Conservation (phyloP, 2,888 invertebrate genomes). For the Aphidoletes aphidimyza region DNA sequence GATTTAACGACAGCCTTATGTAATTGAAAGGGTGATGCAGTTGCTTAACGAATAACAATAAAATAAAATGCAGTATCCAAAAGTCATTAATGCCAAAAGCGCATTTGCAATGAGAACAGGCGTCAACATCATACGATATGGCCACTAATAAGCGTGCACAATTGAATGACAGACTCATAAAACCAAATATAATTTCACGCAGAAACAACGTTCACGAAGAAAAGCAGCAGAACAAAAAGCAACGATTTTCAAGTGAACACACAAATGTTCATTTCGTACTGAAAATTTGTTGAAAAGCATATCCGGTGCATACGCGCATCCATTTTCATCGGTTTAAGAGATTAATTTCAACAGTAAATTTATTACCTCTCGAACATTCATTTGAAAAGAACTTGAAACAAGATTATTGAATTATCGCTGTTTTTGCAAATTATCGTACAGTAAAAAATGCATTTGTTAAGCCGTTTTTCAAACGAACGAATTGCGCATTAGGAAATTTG, state of each 20-base stretch:
- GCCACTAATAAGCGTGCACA: conserved; percentile 5
- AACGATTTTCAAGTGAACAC: background rate
- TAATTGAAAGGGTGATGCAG: background rate
- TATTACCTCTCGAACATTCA: background rate
- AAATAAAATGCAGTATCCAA: background rate
- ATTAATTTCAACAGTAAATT: conserved; percentile 35
- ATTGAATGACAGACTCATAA: conserved; percentile 46
- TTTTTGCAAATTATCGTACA: background rate
- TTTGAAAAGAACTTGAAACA: background rate
- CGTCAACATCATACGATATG: background rate
- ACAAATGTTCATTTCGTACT: background rate
- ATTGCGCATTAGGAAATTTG: background rate
- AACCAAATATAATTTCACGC: background rate
- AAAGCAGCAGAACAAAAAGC: background rate
- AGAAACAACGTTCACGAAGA: background rate
- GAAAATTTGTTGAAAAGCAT: conserved; percentile 33
- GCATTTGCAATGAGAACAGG: background rate
- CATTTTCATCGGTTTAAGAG: background rate
- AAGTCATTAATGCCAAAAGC: conserved; percentile 1
- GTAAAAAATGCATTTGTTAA: background rate
- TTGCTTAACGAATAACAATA: background rate
- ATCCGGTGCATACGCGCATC: background rate
- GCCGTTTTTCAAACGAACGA: background rate
- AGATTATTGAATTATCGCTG: background rate
- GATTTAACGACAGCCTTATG: conserved; percentile 25